Conservation (phyloP, 2,888 invertebrate species). For the Megalurothrips usitatus region DNA sequence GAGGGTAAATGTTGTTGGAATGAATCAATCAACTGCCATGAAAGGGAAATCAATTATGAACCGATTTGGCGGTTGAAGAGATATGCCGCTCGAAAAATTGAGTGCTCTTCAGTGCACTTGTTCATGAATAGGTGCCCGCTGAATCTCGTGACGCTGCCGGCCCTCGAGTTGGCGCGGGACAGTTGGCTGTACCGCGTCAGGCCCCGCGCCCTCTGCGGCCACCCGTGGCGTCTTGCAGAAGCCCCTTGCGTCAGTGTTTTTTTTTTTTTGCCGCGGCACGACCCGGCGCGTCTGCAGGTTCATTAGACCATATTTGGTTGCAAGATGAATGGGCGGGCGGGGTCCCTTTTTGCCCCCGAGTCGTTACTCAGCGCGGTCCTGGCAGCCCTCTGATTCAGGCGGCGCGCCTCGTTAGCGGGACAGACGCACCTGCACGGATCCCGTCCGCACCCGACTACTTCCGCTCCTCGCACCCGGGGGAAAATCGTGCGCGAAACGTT, state of each 20-base stretch:
- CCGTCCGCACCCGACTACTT: neutral
- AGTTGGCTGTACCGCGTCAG: too few relatives aligned
- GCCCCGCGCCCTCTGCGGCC: too few relatives aligned
- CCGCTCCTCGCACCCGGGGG: too few relatives aligned
- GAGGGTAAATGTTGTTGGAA: neutral
- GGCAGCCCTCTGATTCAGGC: neutral
- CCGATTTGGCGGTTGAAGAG: too few relatives aligned
- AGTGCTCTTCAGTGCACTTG: too few relatives aligned
- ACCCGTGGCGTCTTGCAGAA: too few relatives aligned
- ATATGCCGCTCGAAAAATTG: too few relatives aligned
- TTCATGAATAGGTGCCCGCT: too few relatives aligned
- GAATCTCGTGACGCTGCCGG: too few relatives aligned
- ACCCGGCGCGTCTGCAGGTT: neutral
- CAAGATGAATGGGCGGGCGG: conserved; percentile 4
- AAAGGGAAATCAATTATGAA: too few relatives aligned
- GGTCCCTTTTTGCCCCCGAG: neutral
- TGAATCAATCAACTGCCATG: neutral
- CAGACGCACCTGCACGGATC: neutral
- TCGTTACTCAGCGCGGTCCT: neutral
- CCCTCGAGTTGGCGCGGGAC: neutral
- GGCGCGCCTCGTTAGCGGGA: neutral
- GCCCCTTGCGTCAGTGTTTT: neutral
- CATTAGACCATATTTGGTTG: conserved; percentile 13
- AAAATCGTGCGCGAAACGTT: too few relatives aligned
- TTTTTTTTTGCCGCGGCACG: neutral